Evolutionary conservation across 2,888 invertebrate species (phyloP), one percentile per base, ranked within the genome.

Genomic region (Malthinus flaveolus): DNA sequence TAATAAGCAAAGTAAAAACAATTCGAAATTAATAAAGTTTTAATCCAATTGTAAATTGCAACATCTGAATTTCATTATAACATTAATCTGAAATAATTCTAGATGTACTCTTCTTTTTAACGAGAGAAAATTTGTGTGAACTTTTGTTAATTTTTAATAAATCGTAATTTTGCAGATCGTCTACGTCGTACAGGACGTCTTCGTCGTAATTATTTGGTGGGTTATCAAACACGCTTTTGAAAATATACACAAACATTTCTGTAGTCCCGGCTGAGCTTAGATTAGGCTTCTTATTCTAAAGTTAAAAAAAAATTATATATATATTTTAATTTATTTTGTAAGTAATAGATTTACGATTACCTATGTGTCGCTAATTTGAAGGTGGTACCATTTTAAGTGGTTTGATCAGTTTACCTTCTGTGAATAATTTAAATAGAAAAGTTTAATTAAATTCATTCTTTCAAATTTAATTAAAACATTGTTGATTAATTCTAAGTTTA

Each of bases 201-300:
- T 82, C 86, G 87, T 68, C 88, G 90, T 79, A 92, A 91, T 80
- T 90, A 89, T 81, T 87, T 90, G 76, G 89, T 90, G 79, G 91
- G 91, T 74, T 88, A 75, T 64, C 66, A 75, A 45, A 62, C 84
- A 80, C 79, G 60, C 60, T 59, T 82, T 72, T 82, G 23, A 79
- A 62, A 80, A 23, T 23, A 79, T 51, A 56, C 36, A 45, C 51
- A 57, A 34, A 47, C 50, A 55, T 42, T 23, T 23, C 46, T 49
- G 52, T 59, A 57, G 61, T 61, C 57, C 23, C 59, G 49, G 62
- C 62, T 60, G 59, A 61, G 57, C 58, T 62, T 58, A 65, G 59
- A 54, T n/a, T 64, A 67, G 68, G 67, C 68, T 62, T 69, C 65
- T 64, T 65, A 62, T 55, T 42, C 49, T 23, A 23, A 23, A 23